Evolutionary conservation across 2,797 vertebrate genomes (phyloP).

Genomic region (Oophaga sylvatica): DNA sequence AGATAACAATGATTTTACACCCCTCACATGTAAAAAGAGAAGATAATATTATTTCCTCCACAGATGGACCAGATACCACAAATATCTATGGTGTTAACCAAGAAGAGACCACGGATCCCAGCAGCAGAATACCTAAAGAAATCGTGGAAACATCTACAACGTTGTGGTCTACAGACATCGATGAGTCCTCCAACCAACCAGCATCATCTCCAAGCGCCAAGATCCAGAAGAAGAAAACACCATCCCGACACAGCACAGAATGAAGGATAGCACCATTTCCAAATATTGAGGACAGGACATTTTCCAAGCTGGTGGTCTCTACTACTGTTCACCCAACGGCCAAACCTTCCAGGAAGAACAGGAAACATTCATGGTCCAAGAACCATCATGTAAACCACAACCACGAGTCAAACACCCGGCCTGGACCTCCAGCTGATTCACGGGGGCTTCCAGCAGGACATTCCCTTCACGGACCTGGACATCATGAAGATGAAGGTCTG

Average conservation of each 20-base stretch:
- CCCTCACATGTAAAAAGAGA: not conserved
- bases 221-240: slow-evolving; percentile 70
- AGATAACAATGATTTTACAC: too few species aligned
- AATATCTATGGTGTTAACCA: not conserved
- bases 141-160: slow-evolving; percentile 30
- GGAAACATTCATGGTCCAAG: slow-evolving; percentile 64
- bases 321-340: slow-evolving; percentile 53
- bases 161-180: slow-evolving; percentile 3
- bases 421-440: slow-evolving; percentile 48
- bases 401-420: slow-evolving; percentile 70
- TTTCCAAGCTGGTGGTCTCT: not conserved
- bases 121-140: not conserved
- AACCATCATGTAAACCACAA: slow-evolving; percentile 68
- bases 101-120: not conserved
- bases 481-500: slow-evolving; percentile 62
- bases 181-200: slow-evolving; percentile 1
- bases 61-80: slow-evolving; percentile 18
- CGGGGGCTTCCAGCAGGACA: slow-evolving; percentile 60
- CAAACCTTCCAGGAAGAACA: slow-evolving; percentile 64
- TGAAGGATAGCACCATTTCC: slow-evolving; percentile 60
- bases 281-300: slow-evolving; percentile 52
- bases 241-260: slow-evolving; percentile 72
- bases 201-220: not conserved
- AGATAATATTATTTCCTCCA: not conserved
- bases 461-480: slow-evolving; percentile 69